phyloP scores from a whole-genome alignment of 2,888 invertebrate species.

The Pollenia labialis region DNA sequence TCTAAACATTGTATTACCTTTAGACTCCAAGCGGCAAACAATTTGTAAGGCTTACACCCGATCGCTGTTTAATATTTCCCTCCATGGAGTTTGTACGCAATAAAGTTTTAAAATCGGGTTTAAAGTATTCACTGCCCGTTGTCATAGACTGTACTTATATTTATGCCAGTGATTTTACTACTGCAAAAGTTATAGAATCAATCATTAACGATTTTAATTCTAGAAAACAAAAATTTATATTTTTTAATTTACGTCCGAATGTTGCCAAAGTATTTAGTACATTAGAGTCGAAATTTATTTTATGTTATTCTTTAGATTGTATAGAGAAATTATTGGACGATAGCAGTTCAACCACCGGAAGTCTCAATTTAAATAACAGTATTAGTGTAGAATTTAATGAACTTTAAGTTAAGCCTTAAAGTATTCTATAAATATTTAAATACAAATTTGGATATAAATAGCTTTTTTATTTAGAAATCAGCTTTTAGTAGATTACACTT shows the following conservation, averaged over 20 bases:
- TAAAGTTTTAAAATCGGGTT: constrained; percentile 91
- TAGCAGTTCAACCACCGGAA: not conserved
- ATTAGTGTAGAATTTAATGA: constrained; percentile 45
- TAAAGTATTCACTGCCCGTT: constrained; percentile 87
- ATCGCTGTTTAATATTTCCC: constrained; percentile 94
- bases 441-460: not conserved
- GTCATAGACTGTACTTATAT: constrained; percentile 95
- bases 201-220: constrained; percentile 90
- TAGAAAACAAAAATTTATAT: constrained; percentile 90
- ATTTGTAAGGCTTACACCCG: constrained; percentile 93
- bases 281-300: constrained; percentile 77
- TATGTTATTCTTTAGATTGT: constrained; percentile 77
- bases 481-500: constrained; percentile 42
- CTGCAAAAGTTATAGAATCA: constrained; percentile 91
- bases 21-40: constrained; percentile 88
- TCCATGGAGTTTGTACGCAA: constrained; percentile 94
- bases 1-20: constrained; percentile 16
- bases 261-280: constrained; percentile 92
- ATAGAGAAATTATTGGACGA: constrained; percentile 66
- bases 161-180: constrained; percentile 94
- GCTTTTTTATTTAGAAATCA: constrained; percentile 9
- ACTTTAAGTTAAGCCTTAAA: constrained; percentile 42
- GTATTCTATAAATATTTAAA: constrained; percentile 42
- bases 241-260: constrained; percentile 93
- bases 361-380: constrained; percentile 15